phyloP scores from a whole-genome alignment of 2,888 invertebrate genomes.

The Leucophenga montana region DNA sequence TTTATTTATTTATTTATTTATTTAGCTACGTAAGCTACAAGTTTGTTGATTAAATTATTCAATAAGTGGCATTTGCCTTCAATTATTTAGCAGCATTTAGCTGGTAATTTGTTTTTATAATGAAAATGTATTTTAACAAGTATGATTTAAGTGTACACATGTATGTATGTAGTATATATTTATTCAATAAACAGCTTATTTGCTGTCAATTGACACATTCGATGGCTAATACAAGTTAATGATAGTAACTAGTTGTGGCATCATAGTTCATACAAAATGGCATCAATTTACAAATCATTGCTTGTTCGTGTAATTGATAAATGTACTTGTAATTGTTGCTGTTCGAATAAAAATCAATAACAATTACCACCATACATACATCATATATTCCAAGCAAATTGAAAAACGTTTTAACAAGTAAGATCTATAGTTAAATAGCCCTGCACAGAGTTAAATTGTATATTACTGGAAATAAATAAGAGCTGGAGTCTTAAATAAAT shows the following conservation, averaged over 20 bases:
- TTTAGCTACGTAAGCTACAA: background rate
- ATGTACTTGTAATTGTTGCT: no score
- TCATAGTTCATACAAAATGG: no score
- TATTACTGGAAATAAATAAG: no score
- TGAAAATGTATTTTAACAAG: constrained; percentile 9
- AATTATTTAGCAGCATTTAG: no score
- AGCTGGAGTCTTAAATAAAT: no score
- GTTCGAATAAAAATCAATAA: constrained; percentile 1
- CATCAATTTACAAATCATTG: no score
- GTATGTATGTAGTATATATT: background rate
- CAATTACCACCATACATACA: background rate
- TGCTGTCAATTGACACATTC: constrained; percentile 23
- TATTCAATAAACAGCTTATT: constrained; percentile 9
- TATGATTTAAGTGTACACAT: background rate
- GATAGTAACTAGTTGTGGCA: no score
- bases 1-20: no score
- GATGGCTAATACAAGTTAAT: background rate
- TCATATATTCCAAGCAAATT: background rate
- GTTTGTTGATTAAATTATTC: background rate
- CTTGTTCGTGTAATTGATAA: no score
- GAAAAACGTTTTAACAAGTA: background rate
- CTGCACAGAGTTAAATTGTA: background rate
- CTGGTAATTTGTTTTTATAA: background rate
- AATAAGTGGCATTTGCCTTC: no score
- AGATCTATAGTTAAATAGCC: no score